phyloP scores from a whole-genome alignment of 2,113 vertebrate genomes.

The Protobothrops mucrosquamatus region DNA sequence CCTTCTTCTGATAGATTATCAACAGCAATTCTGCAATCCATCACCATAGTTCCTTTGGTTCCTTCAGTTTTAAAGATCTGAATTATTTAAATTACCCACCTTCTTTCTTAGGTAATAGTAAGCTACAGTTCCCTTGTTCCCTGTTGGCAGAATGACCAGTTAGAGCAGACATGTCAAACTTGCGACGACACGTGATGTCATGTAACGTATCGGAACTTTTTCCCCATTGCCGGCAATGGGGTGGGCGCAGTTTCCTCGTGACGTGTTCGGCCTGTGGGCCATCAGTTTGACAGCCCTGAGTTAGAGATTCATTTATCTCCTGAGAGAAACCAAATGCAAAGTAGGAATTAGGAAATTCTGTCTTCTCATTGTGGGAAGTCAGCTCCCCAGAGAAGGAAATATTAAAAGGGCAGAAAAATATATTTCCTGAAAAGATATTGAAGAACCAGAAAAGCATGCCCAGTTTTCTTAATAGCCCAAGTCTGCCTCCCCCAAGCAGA shows the following conservation, averaged over 20 bases:
- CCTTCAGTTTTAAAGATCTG: background rate
- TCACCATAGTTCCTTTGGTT: background rate
- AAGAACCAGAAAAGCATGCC: too few species aligned
- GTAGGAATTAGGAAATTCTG: background rate
- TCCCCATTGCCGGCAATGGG: too few species aligned
- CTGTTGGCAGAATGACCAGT: background rate
- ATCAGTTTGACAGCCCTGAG: too few species aligned
- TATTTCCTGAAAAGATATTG: too few species aligned
- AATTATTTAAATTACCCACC: background rate
- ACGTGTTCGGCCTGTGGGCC: too few species aligned
- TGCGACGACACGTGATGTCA: rapidly evolving
- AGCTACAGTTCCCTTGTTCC: background rate
- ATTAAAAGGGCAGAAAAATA: too few species aligned
- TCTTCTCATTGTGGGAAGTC: background rate
- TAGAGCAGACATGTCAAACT: background rate
- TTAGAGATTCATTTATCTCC: background rate
- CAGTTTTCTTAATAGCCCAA: too few species aligned
- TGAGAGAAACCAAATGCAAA: background rate
- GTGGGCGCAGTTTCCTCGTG: too few species aligned
- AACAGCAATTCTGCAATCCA: background rate
- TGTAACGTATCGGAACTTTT: too few species aligned
- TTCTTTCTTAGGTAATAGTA: background rate
- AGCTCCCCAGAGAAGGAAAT: too few species aligned
- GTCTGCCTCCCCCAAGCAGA: too few species aligned
- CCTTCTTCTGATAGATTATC: background rate